These are phyloP conservation scores for Coreoperca whiteheadi DNA, from an alignment of 2,113 vertebrate species.

Conservation along the genomic window DNA sequence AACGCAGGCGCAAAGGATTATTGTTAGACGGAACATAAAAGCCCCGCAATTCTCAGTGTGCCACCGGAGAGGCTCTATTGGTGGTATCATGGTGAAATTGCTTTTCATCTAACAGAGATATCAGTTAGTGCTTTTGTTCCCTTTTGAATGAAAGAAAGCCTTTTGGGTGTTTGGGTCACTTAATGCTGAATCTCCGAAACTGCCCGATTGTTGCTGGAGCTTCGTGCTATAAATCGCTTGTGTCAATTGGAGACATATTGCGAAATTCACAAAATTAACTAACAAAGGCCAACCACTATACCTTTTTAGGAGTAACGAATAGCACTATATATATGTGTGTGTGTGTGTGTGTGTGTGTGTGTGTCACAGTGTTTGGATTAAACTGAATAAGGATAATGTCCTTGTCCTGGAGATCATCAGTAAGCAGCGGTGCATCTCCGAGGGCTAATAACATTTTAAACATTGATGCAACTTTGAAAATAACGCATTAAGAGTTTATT, in stretches of 20 bases:
- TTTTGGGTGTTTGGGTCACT: slow-evolving; percentile 34
- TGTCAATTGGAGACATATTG: slow-evolving; percentile 3
- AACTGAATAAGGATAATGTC: slow-evolving; percentile 51
- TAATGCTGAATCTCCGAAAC: slow-evolving; percentile 28
- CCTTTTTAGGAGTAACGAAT: slow-evolving; percentile 3
- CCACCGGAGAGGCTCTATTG: slow-evolving; percentile 18
- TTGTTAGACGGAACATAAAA: slow-evolving; percentile 48
- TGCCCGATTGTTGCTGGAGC: not conserved
- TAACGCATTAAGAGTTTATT: slow-evolving; percentile 74
- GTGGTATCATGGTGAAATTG: slow-evolving; percentile 51
- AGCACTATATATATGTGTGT: not conserved
- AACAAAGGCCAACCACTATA: not conserved
- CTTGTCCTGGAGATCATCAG: slow-evolving; percentile 69
- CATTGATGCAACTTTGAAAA: slow-evolving; percentile 81
- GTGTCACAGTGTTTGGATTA: slow-evolving; percentile 41
- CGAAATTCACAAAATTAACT: not conserved
- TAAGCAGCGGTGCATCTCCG: slow-evolving; percentile 69
- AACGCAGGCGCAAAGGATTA: slow-evolving; percentile 29
- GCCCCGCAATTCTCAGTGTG: slow-evolving; percentile 30
- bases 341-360: slow-evolving; percentile 32
- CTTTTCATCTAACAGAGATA: slow-evolving; percentile 51
- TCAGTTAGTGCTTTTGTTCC: slow-evolving; percentile 42
- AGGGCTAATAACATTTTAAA: slow-evolving; percentile 80
- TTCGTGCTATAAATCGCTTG: not conserved
- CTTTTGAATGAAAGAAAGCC: slow-evolving; percentile 41